phyloP scores from a whole-genome alignment of 2,113 vertebrate species.

The Callionymus lyra region DNA sequence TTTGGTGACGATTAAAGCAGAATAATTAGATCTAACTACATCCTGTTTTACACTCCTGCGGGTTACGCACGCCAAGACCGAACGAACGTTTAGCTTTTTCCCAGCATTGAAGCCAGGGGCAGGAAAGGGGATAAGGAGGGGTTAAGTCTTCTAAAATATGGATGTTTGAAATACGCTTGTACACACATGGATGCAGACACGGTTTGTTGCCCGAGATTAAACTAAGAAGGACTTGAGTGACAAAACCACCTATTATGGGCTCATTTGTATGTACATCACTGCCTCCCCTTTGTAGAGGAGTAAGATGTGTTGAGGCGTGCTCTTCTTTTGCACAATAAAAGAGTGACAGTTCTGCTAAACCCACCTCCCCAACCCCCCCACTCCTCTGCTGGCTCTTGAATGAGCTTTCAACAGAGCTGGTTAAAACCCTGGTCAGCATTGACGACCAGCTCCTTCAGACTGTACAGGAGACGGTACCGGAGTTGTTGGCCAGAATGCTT shows the following conservation, averaged over 20 bases:
- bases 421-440: conserved; percentile 27
- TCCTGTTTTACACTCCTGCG: conserved; percentile 53
- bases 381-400: conserved; percentile 18
- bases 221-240: conserved; percentile 39
- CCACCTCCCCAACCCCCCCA: conserved; percentile 13
- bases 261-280: conserved; percentile 67
- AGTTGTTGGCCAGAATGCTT: too few relatives aligned
- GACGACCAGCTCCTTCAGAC: conserved; percentile 13
- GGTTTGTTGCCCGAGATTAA: conserved; percentile 48
- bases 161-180: conserved; percentile 14
- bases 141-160: conserved; percentile 14
- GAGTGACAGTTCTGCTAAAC: conserved; percentile 30
- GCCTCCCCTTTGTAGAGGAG: conserved; percentile 41
- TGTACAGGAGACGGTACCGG: neutral
- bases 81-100: conserved; percentile 48
- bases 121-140: neutral
- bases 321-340: conserved; percentile 40
- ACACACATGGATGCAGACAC: conserved; percentile 7
- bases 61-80: conserved; percentile 42
- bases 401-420: conserved; percentile 18
- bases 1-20: conserved; percentile 46
- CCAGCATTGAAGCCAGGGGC: conserved; percentile 19
- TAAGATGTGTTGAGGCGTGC: conserved; percentile 48
- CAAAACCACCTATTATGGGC: conserved; percentile 50
- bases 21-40: conserved; percentile 62